Evolutionary conservation across 2,113 vertebrate species (phyloP).

Genomic region (Cairina moschata): DNA sequence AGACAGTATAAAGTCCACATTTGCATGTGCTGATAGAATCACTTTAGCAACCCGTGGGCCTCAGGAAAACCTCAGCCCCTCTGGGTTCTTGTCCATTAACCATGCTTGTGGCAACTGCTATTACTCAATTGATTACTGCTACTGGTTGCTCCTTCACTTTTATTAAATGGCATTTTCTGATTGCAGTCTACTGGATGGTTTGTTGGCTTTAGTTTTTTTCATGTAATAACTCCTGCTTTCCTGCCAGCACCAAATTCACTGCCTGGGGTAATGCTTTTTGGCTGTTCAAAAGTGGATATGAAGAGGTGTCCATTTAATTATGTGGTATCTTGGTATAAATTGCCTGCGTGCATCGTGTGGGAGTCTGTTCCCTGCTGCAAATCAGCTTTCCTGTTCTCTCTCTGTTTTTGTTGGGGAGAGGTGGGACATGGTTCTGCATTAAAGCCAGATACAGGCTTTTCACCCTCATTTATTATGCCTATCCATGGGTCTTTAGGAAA

Average conservation of each 20-base stretch:
- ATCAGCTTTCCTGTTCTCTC: background rate
- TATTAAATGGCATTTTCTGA: background rate
- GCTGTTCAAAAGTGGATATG: background rate
- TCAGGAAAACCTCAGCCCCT: background rate
- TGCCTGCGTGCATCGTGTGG: background rate
- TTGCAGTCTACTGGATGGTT: background rate
- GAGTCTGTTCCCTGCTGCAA: background rate
- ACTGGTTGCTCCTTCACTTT: background rate
- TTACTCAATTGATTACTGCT: background rate
- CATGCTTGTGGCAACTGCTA: background rate
- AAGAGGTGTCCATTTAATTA: constrained; percentile 38
- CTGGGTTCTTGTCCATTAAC: background rate
- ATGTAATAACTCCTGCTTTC: background rate
- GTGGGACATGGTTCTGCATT: background rate
- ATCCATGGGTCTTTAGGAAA: background rate
- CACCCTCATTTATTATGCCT: background rate
- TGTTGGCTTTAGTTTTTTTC: background rate
- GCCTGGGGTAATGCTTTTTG: constrained; percentile 22
- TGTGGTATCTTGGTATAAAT: background rate
- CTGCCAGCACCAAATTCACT: background rate
- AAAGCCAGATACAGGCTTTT: background rate
- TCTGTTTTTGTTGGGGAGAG: background rate
- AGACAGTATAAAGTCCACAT: background rate
- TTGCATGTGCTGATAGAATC: background rate
- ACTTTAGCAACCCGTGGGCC: background rate